Evolutionary conservation across 2,888 invertebrate species (phyloP), one percentile per base, ranked within the genome.

Genomic region (Calephelis perditalis): DNA sequence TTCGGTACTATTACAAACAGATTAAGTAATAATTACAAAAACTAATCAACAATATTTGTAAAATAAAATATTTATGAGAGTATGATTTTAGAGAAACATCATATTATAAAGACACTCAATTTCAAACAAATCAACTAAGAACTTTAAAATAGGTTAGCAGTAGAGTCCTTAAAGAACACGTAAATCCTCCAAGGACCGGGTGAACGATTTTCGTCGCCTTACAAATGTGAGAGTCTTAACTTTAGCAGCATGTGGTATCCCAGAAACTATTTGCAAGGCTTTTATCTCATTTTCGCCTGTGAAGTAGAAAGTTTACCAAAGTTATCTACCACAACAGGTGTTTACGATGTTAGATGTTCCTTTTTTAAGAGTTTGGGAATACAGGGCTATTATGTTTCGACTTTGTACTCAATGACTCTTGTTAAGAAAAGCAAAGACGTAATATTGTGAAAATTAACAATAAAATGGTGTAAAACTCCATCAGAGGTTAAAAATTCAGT

Each of bases 241-340:
- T 82, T 78, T 67, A 74, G 76, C 75, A 83, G 71, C 87, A 86
- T 87, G 82, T 86, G 89, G 84, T 82, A 86, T 77, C 80, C 82
- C 78, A 82, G 78, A 84, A 89, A 89, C 88, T 88, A 88, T 88
- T 84, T 80, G 78, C 78, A 80, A 88, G 85, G 87, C 84, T 86
- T 84, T 89, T 86, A 87, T 86, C 87, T 79, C 83, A 82, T 86
- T 86, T 86, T 84, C 79, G 74, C 76, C 75, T 11, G 52, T 80
- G 81, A 65, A 89, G 89, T 89, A 83, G 81, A 86, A 89, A 89
- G 89, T 90, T 89, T 73, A 62, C 66, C 70, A 66, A 83, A 86
- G 78, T 84, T 83, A 70, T 74, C 76, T 72, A 73, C 78, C 73
- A 87, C 87, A 89, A 89, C 90, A 90, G 90, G 90, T 89, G 90